A percentile compares a stretch with the other conserved stretches of the same genome.
phyloP scores from a whole-genome alignment of 2,113 vertebrate genomes.

The Thamnophis sirtalis region DNA sequence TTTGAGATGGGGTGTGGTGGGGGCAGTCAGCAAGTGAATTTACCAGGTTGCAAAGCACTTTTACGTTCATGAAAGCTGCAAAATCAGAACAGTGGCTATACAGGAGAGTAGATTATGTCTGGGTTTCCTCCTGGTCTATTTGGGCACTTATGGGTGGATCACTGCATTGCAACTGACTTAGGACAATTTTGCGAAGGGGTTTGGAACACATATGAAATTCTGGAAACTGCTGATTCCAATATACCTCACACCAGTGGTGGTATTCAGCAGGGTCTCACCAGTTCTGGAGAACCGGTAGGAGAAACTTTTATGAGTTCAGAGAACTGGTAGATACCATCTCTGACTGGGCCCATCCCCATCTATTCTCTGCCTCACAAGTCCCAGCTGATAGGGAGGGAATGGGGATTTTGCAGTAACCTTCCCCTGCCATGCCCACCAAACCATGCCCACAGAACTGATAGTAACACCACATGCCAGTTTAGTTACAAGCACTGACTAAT shows the following conservation, averaged over 20 bases:
- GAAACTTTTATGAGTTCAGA: too few relatives aligned
- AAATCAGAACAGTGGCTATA: neutral
- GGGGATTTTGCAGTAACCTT: too few relatives aligned
- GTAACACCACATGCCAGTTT: neutral
- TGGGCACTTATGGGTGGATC: neutral
- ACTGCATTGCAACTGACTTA: neutral
- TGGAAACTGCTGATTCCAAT: neutral
- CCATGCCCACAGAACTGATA: too few relatives aligned
- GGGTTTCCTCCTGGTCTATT: neutral
- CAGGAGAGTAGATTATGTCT: neutral
- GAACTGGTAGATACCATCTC: too few relatives aligned
- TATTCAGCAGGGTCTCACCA: too few relatives aligned
- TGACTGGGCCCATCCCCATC: too few relatives aligned
- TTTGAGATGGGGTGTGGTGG: neutral
- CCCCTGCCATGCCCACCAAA: too few relatives aligned
- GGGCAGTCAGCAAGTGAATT: neutral
- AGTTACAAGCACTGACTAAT: neutral
- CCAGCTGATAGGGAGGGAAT: too few relatives aligned
- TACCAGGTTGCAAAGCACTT: neutral
- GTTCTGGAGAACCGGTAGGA: too few relatives aligned
- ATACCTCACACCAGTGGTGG: neutral
- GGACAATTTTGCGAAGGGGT: neutral
- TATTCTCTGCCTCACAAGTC: too few relatives aligned
- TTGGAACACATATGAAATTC: neutral
- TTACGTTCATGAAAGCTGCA: neutral